Evolutionary conservation across 2,888 invertebrate genomes (phyloP).

Genomic region (Lasioglossum calceatum): DNA sequence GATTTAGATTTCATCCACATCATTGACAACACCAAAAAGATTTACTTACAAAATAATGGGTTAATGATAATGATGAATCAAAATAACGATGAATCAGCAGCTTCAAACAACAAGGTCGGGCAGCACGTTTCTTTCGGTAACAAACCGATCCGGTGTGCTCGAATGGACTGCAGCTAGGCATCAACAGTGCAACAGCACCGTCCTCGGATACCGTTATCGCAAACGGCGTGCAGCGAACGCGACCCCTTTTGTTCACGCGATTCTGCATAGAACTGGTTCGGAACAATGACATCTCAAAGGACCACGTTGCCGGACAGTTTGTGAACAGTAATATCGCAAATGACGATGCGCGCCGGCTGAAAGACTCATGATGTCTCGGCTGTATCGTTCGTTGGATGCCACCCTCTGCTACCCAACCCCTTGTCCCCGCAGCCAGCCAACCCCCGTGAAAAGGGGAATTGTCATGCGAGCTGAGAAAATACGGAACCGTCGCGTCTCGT

Average conservation of each 20-base stretch:
- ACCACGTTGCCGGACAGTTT: slow-evolving; percentile 52
- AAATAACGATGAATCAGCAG: background rate
- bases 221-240: slow-evolving; percentile 42
- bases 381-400: background rate
- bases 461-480: slow-evolving; percentile 25
- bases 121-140: background rate
- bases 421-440: background rate
- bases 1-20: no score
- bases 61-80: no score
- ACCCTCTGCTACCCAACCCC: background rate
- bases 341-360: slow-evolving; percentile 43
- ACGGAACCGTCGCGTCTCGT: background rate
- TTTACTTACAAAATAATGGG: background rate
- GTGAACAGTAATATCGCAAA: slow-evolving; percentile 58
- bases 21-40: no score
- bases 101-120: background rate
- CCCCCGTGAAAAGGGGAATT: slow-evolving; percentile 15
- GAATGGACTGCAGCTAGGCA: slow-evolving; percentile 18
- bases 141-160: slow-evolving; percentile 31
- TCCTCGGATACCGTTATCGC: slow-evolving; percentile 48
- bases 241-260: slow-evolving; percentile 58
- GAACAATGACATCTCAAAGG: slow-evolving; percentile 65
- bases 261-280: slow-evolving; percentile 53
- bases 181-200: slow-evolving; percentile 11
- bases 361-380: slow-evolving; percentile 44